Evolutionary conservation across 2,113 vertebrate genomes (phyloP).

Genomic region (Rhinogobius similis): DNA sequence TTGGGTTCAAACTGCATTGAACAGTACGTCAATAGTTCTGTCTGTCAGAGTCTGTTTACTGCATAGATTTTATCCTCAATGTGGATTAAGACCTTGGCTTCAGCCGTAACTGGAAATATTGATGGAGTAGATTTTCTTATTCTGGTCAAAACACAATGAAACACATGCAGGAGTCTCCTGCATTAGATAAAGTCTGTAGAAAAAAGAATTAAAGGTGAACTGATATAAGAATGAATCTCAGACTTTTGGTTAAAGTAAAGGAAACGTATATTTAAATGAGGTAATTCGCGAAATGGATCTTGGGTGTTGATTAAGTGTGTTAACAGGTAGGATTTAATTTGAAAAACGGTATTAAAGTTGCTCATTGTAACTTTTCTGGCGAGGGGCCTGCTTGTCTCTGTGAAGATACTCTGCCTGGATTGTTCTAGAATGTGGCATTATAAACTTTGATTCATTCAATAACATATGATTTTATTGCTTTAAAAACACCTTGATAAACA

Average conservation of each 20-base stretch:
- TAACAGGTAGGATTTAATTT: too few species aligned
- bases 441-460: too few species aligned
- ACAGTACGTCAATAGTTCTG: not conserved
- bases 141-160: not conserved
- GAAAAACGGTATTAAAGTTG: not conserved
- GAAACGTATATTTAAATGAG: not conserved
- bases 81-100: slow-evolving; percentile 2
- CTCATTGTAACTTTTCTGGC: not conserved
- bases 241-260: not conserved
- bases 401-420: too few species aligned
- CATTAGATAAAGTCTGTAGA: not conserved
- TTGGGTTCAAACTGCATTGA: not conserved
- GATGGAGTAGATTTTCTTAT: not conserved
- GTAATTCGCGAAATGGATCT: not conserved
- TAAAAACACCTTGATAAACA: too few species aligned
- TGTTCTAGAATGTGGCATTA: too few species aligned
- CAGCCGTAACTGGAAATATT: not conserved
- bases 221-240: not conserved
- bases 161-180: not conserved
- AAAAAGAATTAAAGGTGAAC: not conserved
- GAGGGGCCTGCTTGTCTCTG: too few species aligned
- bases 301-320: too few species aligned
- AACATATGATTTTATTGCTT: too few species aligned
- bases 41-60: not conserved
- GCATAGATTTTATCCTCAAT: not conserved